Conservation (phyloP, 2,888 invertebrate species). For the Drosophila aldrichi region DNA sequence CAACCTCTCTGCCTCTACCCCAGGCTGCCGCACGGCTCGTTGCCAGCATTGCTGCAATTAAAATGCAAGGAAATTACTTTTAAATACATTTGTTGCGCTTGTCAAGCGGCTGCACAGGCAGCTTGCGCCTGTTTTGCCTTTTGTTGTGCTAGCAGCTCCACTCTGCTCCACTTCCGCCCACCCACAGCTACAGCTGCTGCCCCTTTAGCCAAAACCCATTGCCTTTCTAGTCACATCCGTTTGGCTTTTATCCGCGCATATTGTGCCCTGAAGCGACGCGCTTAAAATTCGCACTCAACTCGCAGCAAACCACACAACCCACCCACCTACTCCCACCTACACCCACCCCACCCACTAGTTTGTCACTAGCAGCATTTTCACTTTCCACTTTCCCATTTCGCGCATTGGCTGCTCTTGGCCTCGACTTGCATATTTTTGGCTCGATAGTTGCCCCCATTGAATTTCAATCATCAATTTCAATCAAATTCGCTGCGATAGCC, state of each 20-base stretch:
- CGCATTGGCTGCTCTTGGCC: constrained; percentile 11
- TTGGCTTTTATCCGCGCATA: constrained; percentile 62
- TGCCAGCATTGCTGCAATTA: constrained; percentile 62
- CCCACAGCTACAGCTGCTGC: neutral
- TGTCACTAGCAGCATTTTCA: constrained; percentile 51
- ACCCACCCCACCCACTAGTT: constrained; percentile 22
- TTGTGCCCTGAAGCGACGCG: constrained; percentile 47
- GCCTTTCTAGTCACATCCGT: constrained; percentile 62
- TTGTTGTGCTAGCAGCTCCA: constrained; percentile 34
- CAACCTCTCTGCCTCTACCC: neutral
- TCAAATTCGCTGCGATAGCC: constrained; percentile 51
- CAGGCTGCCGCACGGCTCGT: constrained; percentile 38
- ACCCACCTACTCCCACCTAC: too few species aligned
- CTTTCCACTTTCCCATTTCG: constrained; percentile 32
- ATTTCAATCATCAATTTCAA: constrained; percentile 70
- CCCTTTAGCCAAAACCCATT: constrained; percentile 34
- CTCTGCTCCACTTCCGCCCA: constrained; percentile 28
- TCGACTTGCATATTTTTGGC: constrained; percentile 30
- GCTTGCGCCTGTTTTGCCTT: constrained; percentile 22
- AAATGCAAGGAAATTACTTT: constrained; percentile 64
- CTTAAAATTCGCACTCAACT: constrained; percentile 54
- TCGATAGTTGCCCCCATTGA: constrained; percentile 30
- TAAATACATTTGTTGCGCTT: constrained; percentile 65
- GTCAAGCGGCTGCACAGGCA: constrained; percentile 41
- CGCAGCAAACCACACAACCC: neutral